phyloP scores from a whole-genome alignment of 2,113 vertebrate species.

The Orcinus orca region DNA sequence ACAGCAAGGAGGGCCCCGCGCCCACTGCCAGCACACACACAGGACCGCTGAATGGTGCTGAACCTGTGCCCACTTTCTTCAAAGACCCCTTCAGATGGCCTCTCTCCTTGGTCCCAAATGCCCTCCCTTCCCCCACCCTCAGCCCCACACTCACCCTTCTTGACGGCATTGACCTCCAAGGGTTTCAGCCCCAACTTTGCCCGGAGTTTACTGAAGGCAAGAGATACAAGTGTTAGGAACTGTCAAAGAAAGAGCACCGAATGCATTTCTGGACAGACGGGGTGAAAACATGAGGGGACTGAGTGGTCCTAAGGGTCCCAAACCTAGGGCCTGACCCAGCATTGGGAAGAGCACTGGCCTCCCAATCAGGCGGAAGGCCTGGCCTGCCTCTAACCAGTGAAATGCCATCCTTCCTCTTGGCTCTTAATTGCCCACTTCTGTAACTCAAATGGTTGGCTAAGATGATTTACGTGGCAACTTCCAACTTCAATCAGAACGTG shows the following conservation, averaged over 20 bases:
- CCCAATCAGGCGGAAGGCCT: background rate
- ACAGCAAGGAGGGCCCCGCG: background rate
- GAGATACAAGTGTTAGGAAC: background rate
- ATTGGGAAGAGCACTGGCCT: background rate
- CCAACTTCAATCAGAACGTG: background rate
- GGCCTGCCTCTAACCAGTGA: background rate
- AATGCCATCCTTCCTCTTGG: background rate
- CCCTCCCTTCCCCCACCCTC: background rate
- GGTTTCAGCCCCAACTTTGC: conserved; percentile 94
- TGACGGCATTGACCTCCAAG: conserved; percentile 87
- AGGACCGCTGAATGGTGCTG: background rate
- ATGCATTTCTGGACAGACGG: background rate
- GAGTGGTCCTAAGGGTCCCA: background rate
- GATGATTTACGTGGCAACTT: background rate
- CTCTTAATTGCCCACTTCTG: background rate
- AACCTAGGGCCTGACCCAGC: background rate
- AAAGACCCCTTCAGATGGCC: background rate
- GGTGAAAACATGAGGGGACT: background rate
- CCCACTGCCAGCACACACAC: background rate
- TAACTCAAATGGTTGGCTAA: background rate
- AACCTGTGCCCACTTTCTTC: background rate
- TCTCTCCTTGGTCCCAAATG: background rate
- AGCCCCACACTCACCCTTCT: conserved; percentile 83
- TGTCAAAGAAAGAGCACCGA: background rate
- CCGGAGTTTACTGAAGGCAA: conserved; percentile 87